Conservation (phyloP, 2,888 invertebrate genomes). For the Trilocha varians region DNA sequence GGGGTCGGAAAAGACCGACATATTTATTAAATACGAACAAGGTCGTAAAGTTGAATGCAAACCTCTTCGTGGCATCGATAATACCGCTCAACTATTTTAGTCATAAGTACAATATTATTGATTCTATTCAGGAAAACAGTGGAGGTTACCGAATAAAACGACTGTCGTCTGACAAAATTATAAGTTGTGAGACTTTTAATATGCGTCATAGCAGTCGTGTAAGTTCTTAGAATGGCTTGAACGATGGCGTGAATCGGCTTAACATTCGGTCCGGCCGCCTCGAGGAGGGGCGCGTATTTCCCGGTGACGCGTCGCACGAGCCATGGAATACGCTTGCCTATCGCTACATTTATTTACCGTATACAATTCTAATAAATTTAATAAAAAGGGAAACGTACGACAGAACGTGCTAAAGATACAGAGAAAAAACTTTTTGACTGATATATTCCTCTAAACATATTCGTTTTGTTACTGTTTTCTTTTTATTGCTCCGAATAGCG, state of each 20-base stretch:
- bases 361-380: conserved; percentile 60
- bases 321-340: conserved; percentile 40
- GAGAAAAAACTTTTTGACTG: conserved; percentile 24
- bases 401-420: conserved; percentile 30
- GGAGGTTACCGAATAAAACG: neutral
- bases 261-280: conserved; percentile 36
- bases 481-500: conserved; percentile 32
- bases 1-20: conserved; percentile 69
- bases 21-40: conserved; percentile 73
- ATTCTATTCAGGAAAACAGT: neutral
- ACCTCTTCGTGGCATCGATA: conserved; percentile 62
- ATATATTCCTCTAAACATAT: conserved; percentile 18
- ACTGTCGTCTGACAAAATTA: conserved; percentile 6
- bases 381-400: conserved; percentile 54
- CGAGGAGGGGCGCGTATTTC: conserved; percentile 38
- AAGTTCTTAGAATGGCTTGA: conserved; percentile 42
- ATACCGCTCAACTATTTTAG: conserved; percentile 56
- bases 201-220: conserved; percentile 23
- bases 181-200: conserved; percentile 23
- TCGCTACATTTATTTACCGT: conserved; percentile 52
- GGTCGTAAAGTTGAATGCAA: conserved; percentile 65
- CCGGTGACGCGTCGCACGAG: conserved; percentile 42
- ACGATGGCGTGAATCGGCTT: conserved; percentile 50
- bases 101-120: conserved; percentile 9
- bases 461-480: conserved; percentile 20